phyloP scores from a whole-genome alignment of 2,797 vertebrate species.

The Anas capensis region DNA sequence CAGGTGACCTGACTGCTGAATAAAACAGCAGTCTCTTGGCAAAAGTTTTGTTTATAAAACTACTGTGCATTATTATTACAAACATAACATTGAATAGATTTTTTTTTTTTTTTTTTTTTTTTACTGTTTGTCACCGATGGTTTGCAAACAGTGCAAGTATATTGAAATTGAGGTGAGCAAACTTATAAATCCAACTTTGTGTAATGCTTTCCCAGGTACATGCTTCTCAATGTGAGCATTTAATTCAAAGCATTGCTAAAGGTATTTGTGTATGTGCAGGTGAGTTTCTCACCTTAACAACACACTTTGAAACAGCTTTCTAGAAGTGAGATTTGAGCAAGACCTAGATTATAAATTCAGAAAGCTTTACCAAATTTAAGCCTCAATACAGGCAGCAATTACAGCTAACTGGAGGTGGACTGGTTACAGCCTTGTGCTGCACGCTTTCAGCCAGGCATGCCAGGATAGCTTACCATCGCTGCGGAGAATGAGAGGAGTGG shows the following conservation, averaged over 20 bases:
- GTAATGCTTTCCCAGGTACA: background rate
- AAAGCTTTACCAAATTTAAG: slow-evolving; percentile 16
- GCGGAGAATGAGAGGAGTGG: slow-evolving; percentile 75
- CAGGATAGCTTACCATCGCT: slow-evolving; percentile 62
- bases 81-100: background rate
- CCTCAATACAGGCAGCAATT: background rate
- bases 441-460: too few species aligned
- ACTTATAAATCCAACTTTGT: background rate
- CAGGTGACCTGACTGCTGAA: background rate
- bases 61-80: background rate
- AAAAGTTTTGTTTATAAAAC: too few species aligned
- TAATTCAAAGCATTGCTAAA: slow-evolving; percentile 55
- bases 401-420: fast-evolving
- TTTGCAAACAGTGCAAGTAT: background rate
- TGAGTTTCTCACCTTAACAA: slow-evolving; percentile 4
- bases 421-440: fast-evolving
- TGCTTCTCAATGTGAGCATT: slow-evolving; percentile 35
- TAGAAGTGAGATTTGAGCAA: background rate
- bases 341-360: background rate
- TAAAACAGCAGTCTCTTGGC: background rate
- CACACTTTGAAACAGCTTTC: background rate
- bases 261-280: background rate
- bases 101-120: background rate
- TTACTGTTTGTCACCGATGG: background rate
- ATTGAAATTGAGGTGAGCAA: slow-evolving; percentile 15